Evolutionary conservation across 2,888 invertebrate genomes (phyloP).

Genomic region (Torymus auratus): DNA sequence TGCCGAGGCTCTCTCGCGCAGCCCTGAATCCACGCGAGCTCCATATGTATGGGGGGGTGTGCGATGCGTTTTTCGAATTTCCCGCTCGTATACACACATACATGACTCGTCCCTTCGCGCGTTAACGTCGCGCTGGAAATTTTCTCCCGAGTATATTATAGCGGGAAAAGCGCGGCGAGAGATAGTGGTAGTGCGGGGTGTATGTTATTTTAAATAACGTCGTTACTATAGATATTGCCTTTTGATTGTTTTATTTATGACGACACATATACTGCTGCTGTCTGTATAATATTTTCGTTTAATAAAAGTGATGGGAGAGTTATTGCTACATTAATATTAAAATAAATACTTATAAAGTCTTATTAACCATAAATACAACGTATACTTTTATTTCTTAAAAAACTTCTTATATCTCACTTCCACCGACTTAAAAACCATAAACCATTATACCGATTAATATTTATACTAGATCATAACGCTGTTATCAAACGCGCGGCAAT

Average conservation of each 20-base stretch:
- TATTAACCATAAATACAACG: no score
- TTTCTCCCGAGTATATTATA: neutral
- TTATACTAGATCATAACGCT: conserved; percentile 1
- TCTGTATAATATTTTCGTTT: no score
- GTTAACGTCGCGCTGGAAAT: conserved; percentile 38
- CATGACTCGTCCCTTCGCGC: neutral
- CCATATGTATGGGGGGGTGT: conserved; percentile 62
- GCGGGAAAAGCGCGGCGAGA: no score
- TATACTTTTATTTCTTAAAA: no score
- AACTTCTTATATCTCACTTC: no score
- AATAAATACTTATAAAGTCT: no score
- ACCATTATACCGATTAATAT: conserved; percentile 7
- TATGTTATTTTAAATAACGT: conserved; percentile 41
- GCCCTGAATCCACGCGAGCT: conserved; percentile 44
- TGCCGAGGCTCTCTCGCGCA: neutral
- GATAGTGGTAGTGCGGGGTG: neutral
- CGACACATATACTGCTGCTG: no score
- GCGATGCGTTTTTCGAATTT: conserved; percentile 63
- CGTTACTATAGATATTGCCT: conserved; percentile 1
- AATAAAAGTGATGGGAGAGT: no score
- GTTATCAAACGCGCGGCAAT: neutral
- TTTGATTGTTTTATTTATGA: neutral
- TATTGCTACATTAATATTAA: no score
- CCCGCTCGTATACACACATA: neutral
- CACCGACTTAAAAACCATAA: no score